Evolutionary conservation across 2,888 invertebrate species (phyloP), one percentile per base, ranked within the genome.

Genomic region (Leuctra nigra): DNA sequence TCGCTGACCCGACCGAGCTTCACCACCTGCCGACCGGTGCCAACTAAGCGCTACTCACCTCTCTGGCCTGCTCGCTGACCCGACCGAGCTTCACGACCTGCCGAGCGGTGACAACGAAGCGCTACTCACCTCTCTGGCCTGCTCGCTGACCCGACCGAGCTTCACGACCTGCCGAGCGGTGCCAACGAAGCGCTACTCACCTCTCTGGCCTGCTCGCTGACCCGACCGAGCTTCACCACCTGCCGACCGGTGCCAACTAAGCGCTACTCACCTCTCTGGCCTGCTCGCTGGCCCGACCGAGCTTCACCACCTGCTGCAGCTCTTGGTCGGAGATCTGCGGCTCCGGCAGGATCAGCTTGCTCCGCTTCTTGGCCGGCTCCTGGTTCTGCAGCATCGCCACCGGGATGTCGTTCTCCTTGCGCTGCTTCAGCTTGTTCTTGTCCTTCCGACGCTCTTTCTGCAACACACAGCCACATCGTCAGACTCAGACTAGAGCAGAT

Each of bases 311-410:
- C 75, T 92, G 91, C 65, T 91, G 90, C 56, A 93, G 70, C 71
- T 93, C 92, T 75, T 81, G 81, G 70, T 99, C 98, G 0, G 95
- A 88, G 58, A 99, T 97, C 74, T 99, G 98, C 0, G 99, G 98
- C 63, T 90, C 87, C 0, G 99, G 98, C 54, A 99, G 72, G 23
- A 99, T 96, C 29, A 99, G 78, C 72, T 99, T 99, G 63, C 94
- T 95, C 55, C 97, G 79, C 70, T 97, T 97, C 62, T 87, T 84
- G 1, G 89, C 84, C 0, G 95, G 96, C 70, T 95, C 94, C 64
- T 89, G 85, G 59, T 86, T 89, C 68, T 88, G 86, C 55, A 91
- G 73, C 84, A 94, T 88, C 0, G 92, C 88, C 64, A 87, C 82
- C 0, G 96, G 94, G 62, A 98, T 91, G 64, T 95, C 95, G 69